phyloP scores from a whole-genome alignment of 2,113 vertebrate species.

The Plectropomus leopardus region DNA sequence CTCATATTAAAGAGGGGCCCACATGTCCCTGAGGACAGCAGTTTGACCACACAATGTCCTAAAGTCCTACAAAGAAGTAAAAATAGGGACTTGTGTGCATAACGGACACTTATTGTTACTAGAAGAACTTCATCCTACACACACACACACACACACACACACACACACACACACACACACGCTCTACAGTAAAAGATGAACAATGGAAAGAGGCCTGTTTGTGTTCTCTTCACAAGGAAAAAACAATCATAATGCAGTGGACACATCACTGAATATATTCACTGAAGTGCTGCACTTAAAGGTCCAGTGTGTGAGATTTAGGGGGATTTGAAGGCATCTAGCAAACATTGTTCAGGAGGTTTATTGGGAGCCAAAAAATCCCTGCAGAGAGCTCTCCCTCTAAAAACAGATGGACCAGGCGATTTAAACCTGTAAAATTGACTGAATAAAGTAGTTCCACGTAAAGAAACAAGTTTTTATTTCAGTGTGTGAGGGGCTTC shows the following conservation, averaged over 20 bases:
- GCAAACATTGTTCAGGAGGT: too few relatives aligned
- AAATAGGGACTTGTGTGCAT: constrained; percentile 29
- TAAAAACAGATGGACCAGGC: too few relatives aligned
- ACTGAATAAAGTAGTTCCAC: too few relatives aligned
- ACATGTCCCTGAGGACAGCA: constrained; percentile 30
- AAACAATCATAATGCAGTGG: background rate
- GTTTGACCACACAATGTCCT: constrained; percentile 20
- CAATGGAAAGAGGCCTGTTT: background rate
- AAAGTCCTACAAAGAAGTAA: constrained; percentile 9
- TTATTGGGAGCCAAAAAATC: too few relatives aligned
- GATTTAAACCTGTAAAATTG: too few relatives aligned
- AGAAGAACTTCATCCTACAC: background rate
- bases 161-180: background rate
- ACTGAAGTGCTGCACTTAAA: background rate
- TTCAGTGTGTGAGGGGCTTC: too few relatives aligned
- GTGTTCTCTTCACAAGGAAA: background rate
- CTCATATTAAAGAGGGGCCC: constrained; percentile 12
- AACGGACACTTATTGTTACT: background rate
- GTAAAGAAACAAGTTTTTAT: too few relatives aligned
- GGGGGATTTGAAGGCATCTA: too few relatives aligned
- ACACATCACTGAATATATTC: background rate
- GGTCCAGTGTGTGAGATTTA: too few relatives aligned
- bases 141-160: background rate
- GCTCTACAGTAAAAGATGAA: background rate
- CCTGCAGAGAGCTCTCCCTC: too few relatives aligned